A percentile compares a stretch with the other conserved stretches of the same genome.
Conservation (phyloP, 2,113 vertebrate genomes). For the Toxostoma redivivum region DNA sequence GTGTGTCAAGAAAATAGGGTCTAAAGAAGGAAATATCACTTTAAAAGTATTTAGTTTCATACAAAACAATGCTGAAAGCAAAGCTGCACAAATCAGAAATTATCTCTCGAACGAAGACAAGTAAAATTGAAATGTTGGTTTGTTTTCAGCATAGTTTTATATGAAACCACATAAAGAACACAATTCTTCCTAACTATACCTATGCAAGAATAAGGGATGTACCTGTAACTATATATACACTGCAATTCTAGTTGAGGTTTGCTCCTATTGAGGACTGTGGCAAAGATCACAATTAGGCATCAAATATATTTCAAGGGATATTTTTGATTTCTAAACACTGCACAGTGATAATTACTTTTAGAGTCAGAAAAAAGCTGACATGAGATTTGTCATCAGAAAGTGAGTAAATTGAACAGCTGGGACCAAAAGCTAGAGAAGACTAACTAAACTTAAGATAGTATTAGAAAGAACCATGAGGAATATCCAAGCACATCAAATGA, state of each 20-base stretch:
- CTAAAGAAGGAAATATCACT: not conserved
- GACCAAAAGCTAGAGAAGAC: not conserved
- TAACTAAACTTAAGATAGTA: not conserved
- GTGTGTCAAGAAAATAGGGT: not conserved
- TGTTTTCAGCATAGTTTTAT: not conserved
- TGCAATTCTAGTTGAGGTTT: not conserved
- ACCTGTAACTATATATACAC: not conserved
- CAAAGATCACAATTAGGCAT: not conserved
- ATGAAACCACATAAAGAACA: not conserved
- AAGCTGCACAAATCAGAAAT: not conserved
- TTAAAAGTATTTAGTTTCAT: not conserved
- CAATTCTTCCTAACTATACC: not conserved
- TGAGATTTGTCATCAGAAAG: not conserved
- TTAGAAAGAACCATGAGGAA: not conserved
- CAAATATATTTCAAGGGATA: not conserved
- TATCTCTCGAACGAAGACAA: not conserved
- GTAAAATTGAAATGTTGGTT: not conserved
- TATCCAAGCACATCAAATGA: not conserved
- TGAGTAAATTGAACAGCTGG: not conserved
- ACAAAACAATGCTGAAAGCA: not conserved
- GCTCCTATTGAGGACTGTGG: not conserved
- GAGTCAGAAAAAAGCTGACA: not conserved
- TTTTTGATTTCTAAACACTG: not conserved
- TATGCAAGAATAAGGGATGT: not conserved
- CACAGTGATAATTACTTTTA: not conserved